Conservation (phyloP, 2,888 invertebrate species). For the Cantharis rufa region DNA sequence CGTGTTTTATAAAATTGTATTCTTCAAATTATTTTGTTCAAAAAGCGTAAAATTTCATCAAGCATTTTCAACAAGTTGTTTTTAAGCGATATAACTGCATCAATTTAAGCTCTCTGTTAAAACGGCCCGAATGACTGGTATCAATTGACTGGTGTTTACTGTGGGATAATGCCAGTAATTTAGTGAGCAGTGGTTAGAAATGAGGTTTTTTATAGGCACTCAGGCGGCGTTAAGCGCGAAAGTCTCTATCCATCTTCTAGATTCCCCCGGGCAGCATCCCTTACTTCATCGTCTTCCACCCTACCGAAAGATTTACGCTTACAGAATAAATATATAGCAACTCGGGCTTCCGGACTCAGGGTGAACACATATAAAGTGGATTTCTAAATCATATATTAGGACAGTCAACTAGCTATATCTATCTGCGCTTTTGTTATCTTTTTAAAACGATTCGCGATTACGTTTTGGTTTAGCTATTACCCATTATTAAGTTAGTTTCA, state of each 20-base stretch:
- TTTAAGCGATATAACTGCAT: constrained; percentile 18
- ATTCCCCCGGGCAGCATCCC: constrained; percentile 37
- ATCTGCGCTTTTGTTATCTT: constrained; percentile 29
- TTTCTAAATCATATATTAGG: constrained; percentile 32
- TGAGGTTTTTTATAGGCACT: constrained; percentile 46
- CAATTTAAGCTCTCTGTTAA: constrained; percentile 24
- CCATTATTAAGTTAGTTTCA: neutral
- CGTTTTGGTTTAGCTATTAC: neutral
- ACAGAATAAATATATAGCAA: constrained; percentile 42
- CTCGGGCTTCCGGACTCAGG: constrained; percentile 32
- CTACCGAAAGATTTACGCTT: constrained; percentile 42
- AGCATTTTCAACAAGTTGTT: constrained; percentile 29
- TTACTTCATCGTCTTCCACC: constrained; percentile 28
- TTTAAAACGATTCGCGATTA: constrained; percentile 24
- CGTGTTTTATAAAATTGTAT: neutral
- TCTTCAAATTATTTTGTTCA: neutral
- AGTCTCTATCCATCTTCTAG: constrained; percentile 44
- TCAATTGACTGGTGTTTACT: constrained; percentile 55
- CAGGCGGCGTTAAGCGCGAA: constrained; percentile 41
- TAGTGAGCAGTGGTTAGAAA: constrained; percentile 45
- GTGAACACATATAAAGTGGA: constrained; percentile 33
- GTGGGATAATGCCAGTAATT: constrained; percentile 48
- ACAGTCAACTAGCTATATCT: constrained; percentile 25
- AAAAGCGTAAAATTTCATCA: constrained; percentile 4
- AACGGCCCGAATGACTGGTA: constrained; percentile 29